Evolutionary conservation across 2,797 vertebrate genomes (phyloP).

Genomic region (Cottoperca gobio): DNA sequence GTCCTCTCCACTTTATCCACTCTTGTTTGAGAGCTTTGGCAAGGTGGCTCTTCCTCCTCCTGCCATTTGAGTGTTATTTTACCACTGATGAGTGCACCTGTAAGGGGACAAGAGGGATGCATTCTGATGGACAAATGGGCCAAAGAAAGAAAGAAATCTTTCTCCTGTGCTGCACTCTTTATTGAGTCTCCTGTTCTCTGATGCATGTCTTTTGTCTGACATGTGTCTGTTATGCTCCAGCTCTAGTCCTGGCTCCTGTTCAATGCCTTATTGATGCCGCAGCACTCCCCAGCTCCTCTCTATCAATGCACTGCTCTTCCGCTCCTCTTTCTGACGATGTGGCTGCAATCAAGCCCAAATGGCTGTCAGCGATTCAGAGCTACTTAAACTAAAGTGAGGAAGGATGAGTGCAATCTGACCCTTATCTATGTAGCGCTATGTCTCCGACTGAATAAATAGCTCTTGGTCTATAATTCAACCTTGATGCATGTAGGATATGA

Average conservation of each 20-base stretch:
- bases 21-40: constrained; percentile 31
- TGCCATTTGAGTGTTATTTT: constrained; percentile 34
- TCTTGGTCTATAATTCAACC: constrained; percentile 58
- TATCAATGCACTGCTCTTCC: constrained; percentile 48
- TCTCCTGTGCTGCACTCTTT: constrained; percentile 28
- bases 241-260: constrained; percentile 39
- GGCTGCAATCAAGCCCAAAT: constrained; percentile 67
- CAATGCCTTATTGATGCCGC: constrained; percentile 62
- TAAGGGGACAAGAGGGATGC: constrained; percentile 27
- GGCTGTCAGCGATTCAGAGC: constrained; percentile 54
- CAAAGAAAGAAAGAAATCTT: constrained; percentile 7
- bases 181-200: constrained; percentile 36
- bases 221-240: constrained; percentile 32
- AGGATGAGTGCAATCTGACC: constrained; percentile 56
- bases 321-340: constrained; percentile 38
- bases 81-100: constrained; percentile 25
- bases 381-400: constrained; percentile 62
- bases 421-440: constrained; percentile 45
- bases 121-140: constrained; percentile 37
- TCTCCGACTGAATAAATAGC: constrained; percentile 55
- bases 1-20: constrained; percentile 34
- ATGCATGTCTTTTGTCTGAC: constrained; percentile 43
- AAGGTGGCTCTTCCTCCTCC: constrained; percentile 26
- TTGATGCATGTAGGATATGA: constrained; percentile 55
- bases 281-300: constrained; percentile 42